Base-by-base conservation (phyloP, 2,888 invertebrate genomes). In the Mythimna loreyi region DNA sequence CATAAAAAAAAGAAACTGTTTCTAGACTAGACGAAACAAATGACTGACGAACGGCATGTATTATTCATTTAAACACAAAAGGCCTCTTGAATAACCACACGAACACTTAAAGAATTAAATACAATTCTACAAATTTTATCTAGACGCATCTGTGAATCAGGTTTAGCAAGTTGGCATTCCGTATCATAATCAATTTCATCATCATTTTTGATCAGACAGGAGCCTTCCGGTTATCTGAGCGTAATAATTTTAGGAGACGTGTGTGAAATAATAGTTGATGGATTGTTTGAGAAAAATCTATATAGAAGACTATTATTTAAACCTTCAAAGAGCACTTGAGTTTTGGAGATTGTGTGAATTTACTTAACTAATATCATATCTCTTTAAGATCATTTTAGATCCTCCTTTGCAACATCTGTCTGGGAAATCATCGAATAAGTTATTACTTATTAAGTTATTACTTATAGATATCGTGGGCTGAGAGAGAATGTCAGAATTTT, bases 1-100 rank as follows among this genome's bases (percentile, higher is more conserved):
- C 6, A 45, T 21, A 11, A 49, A 50, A 40, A 67, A 50, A 30
- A 0, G 13, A 36, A 40, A 43, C 19, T 3, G n/a, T 21, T 33
- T 23, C 0, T 30, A 50, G 13, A 50, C 16, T 21, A 56, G n/a
- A 56, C 9, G 21, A 56, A 43, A 36, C 13, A 36, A 55, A 55
- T 57, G 9, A 25, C 21, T 25, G 47, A 33, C 36, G 2, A 23
- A 5, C 13, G 30, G 6, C 9, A 75, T 75, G 58, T 62, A 36
- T 75, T 55, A 75, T 75, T 75, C 58, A 62, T 75, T 25, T 3
- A 3, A 59, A 13, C 23, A 59, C 61, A 73, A 63, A 66, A 75
- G 13, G 66, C 80, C 28, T 60, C 59, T 79, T 52, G 59, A 33
- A 52, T n/a, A 36, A 57, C 47, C 19, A 59, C 33, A 33, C 33